Conservation (phyloP, 2,113 vertebrate species). For the Dissostichus mawsoni region DNA sequence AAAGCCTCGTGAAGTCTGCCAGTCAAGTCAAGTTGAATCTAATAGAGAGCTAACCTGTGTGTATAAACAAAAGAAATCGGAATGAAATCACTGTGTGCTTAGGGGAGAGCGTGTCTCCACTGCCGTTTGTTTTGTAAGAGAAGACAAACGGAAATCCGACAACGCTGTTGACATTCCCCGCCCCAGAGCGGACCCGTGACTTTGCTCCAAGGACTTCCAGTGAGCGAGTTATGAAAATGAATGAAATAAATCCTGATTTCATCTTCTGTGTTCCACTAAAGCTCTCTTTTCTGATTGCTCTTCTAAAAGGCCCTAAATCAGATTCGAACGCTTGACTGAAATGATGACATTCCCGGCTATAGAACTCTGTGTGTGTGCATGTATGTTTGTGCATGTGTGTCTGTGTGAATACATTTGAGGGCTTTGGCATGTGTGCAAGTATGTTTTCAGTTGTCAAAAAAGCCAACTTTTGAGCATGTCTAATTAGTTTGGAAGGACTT, state of each 20-base stretch:
- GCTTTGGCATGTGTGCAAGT: conserved; percentile 3
- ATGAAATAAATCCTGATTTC: conserved; percentile 55
- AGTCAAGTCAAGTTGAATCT: neutral
- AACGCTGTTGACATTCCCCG: neutral
- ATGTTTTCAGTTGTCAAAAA: neutral
- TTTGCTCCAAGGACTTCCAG: conserved; percentile 51
- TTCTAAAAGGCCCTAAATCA: conserved; percentile 62
- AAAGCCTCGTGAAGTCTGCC: neutral
- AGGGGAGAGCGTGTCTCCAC: neutral
- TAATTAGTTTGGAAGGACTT: neutral
- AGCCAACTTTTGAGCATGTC: neutral
- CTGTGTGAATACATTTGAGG: neutral
- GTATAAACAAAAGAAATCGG: neutral
- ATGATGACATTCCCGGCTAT: conserved; percentile 49
- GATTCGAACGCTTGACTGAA: conserved; percentile 59
- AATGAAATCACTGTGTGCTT: conserved; percentile 6
- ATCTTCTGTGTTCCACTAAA: conserved; percentile 55
- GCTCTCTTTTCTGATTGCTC: conserved; percentile 52
- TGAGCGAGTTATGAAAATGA: conserved; percentile 39
- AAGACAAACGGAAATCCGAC: conserved; percentile 7
- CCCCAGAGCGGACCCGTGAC: conserved; percentile 16
- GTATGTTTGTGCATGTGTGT: conserved; percentile 3
- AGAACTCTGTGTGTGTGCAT: conserved; percentile 3
- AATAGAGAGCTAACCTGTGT: neutral
- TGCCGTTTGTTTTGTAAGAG: conserved; percentile 20